Base-by-base conservation (phyloP, 2,888 invertebrate genomes). In the Synergus itoensis region DNA sequence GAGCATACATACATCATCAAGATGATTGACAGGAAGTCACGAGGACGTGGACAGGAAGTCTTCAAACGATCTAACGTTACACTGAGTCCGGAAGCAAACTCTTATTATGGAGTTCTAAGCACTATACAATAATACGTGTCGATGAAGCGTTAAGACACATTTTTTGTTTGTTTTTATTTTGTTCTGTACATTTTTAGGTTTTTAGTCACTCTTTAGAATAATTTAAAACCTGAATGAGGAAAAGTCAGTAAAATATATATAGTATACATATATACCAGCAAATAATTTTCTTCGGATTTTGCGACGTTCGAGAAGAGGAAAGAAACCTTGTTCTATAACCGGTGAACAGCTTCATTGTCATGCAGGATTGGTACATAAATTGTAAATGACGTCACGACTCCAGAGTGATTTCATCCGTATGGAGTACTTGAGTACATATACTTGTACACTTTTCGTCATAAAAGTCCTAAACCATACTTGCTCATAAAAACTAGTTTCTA, bases 381-480 rank as follows among this genome's bases (percentile, higher is more conserved):
- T 75, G 73, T 78, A 45, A 69, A 64, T 82, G 80, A 82, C 80
- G 77, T 82, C 79, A 82, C 67, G 75, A 40, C 16, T 77, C 53
- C 64, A 76, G 77, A 76, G 79, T 77, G 77, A 82, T 82, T 28
- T 69, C 28, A 69, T 65, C 65, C n/a, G 36, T 40, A 65, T 2
- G 41, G 64, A 36, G 64, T 36, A 41, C 65, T 65, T 41, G 18
- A 65, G 8, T 41, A 41, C n/a, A n/a, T 41, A 43, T 41, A 65
- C 65, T 3, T 28, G 41, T 43, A 18, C 18, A 5, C 41, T n/a
- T 64, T 16, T 14, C 16, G 12, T 40, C 0, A 28, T 28, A 28
- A 28, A 28, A 28, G 28, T 5, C 36, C 36, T 36, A 16, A 64
- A 40, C 7, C 36, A 64, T 40, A n/a, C 8, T 40, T 9, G 40